phyloP scores from a whole-genome alignment of 1,140 invertebrate genomes.

The Plutomurus gul region DNA sequence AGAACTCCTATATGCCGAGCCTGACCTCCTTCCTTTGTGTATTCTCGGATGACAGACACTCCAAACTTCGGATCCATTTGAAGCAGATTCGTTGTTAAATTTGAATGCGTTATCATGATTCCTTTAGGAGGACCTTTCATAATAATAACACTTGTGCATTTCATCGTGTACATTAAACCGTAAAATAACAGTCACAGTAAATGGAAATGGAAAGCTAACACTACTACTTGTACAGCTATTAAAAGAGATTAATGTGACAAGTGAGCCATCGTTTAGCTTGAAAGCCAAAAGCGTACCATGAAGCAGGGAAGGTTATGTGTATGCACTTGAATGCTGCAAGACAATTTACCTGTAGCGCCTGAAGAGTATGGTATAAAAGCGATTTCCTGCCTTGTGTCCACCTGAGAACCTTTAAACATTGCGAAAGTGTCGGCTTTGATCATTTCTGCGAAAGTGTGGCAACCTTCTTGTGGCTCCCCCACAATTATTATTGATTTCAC shows the following conservation, averaged over 20 bases:
- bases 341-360: constrained; percentile 41
- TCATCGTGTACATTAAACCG: neutral
- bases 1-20: constrained; percentile 37
- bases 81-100: constrained; percentile 34
- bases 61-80: constrained; percentile 29
- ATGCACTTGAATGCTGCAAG: too few relatives aligned
- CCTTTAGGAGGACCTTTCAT: constrained; percentile 70
- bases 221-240: too few relatives aligned
- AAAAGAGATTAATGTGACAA: too few relatives aligned
- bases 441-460: constrained; percentile 47
- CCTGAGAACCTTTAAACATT: constrained; percentile 48
- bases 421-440: constrained; percentile 32
- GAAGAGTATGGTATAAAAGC: constrained; percentile 60
- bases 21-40: constrained; percentile 30
- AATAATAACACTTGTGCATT: too few relatives aligned
- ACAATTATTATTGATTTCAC: constrained; percentile 46
- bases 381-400: constrained; percentile 55
- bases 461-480: constrained; percentile 42
- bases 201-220: too few relatives aligned
- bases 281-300: too few relatives aligned
- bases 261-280: too few relatives aligned
- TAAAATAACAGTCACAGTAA: too few relatives aligned
- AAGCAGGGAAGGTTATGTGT: too few relatives aligned
- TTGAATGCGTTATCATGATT: constrained; percentile 73
- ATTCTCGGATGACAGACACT: neutral